phyloP scores from a whole-genome alignment of 53 echinoderm and acorn worm genomes.

The Echinometra lucunter region DNA sequence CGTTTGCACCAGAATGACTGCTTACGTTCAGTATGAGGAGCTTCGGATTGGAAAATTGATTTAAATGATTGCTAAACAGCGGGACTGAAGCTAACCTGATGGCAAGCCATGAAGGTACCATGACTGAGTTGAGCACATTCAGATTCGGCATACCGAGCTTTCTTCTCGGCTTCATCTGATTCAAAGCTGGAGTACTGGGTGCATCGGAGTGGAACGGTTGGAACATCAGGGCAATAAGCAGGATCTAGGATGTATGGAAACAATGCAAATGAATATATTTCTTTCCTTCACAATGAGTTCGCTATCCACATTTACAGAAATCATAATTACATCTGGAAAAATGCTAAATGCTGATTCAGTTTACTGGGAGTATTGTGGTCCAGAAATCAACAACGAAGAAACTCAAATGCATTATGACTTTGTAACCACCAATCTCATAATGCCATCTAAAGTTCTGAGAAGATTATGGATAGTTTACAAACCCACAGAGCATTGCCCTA shows the following conservation, averaged over 20 bases:
- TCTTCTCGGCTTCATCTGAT: conserved; percentile 8
- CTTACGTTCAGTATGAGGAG: too few species aligned
- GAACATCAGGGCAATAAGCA: conserved; percentile 56
- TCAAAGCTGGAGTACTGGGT: conserved; percentile 62
- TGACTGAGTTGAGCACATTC: conserved; percentile 59
- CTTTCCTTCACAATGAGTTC: too few species aligned
- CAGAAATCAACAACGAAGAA: not conserved
- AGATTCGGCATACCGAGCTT: conserved; percentile 23
- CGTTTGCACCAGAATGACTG: too few species aligned
- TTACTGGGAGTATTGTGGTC: not conserved
- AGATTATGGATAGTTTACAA: too few species aligned
- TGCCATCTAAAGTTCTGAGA: too few species aligned
- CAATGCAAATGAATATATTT: too few species aligned
- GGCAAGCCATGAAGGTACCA: conserved; percentile 61
- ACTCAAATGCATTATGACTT: not conserved
- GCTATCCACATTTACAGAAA: not conserved
- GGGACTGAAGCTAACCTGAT: conserved; percentile 40
- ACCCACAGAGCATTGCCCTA: too few species aligned
- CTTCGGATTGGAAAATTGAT: not conserved
- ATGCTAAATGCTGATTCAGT: too few species aligned
- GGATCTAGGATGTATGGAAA: not conserved
- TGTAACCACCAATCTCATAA: not conserved
- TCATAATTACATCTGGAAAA: not conserved
- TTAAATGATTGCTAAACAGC: not conserved
- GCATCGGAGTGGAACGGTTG: conserved; percentile 51